phyloP scores from a whole-genome alignment of 2,888 invertebrate genomes.

The Aphodius granarius region DNA sequence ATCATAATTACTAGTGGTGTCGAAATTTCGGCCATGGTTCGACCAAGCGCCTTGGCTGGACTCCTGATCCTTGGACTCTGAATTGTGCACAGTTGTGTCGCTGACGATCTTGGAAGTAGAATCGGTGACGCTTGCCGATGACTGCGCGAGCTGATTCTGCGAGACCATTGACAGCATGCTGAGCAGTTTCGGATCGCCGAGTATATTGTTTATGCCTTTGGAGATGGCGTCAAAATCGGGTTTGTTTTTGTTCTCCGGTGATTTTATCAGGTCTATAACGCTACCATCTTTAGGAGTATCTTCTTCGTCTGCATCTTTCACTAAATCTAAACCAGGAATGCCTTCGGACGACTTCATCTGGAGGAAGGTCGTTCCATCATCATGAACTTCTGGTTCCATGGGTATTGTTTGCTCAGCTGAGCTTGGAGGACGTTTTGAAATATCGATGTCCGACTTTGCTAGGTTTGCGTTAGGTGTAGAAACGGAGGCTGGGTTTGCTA shows the following conservation, averaged over 20 bases:
- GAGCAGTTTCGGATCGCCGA: constrained; percentile 66
- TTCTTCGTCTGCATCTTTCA: constrained; percentile 54
- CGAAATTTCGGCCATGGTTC: constrained; percentile 28
- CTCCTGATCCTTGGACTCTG: constrained; percentile 24
- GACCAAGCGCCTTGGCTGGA: constrained; percentile 33
- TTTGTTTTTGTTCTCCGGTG: constrained; percentile 34
- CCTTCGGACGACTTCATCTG: constrained; percentile 52
- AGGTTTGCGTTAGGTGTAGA: constrained; percentile 46
- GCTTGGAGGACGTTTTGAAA: constrained; percentile 8
- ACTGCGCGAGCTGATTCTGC: constrained; percentile 43
- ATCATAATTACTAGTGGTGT: constrained; percentile 43
- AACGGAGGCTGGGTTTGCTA: background rate
- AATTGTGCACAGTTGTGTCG: background rate
- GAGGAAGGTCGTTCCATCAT: constrained; percentile 30
- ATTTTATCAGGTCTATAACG: constrained; percentile 24
- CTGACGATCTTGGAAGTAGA: constrained; percentile 26
- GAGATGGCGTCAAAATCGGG: constrained; percentile 63
- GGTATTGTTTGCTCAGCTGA: background rate
- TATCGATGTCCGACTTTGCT: constrained; percentile 44
- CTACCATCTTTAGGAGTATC: constrained; percentile 28
- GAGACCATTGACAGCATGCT: constrained; percentile 59
- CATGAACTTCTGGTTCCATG: constrained; percentile 16
- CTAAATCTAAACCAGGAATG: constrained; percentile 75
- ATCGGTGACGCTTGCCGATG: constrained; percentile 44
- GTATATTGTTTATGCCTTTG: constrained; percentile 63